Conservation (phyloP, 2,888 invertebrate species). For the Drosophila meridionalis region DNA sequence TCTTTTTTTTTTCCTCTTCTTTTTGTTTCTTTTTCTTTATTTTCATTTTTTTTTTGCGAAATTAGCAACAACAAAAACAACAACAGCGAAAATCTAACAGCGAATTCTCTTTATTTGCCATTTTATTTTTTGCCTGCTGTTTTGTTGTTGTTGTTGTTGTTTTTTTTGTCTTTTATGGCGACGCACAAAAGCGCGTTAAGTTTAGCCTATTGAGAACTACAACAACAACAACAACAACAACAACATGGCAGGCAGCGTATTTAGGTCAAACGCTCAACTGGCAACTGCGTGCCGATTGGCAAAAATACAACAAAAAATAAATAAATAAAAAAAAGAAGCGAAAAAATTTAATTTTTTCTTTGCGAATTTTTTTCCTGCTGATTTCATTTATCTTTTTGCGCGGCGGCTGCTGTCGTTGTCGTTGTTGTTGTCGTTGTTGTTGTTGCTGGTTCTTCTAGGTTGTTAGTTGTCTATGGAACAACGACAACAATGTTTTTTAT, state of each 20-base stretch:
- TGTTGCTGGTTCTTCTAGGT: conserved; percentile 28
- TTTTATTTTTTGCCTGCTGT: conserved; percentile 31
- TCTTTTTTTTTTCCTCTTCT: not conserved
- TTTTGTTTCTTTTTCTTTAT: conserved; percentile 11
- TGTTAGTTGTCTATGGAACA: conserved; percentile 42
- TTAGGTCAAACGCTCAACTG: conserved; percentile 73
- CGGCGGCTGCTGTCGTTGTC: conserved; percentile 20
- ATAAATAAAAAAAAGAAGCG: conserved; percentile 25
- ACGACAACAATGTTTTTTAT: conserved; percentile 50
- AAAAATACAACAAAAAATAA: conserved; percentile 43
- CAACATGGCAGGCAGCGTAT: conserved; percentile 47
- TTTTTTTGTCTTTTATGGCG: conserved; percentile 47
- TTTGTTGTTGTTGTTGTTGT: conserved; percentile 18
- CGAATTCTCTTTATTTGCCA: conserved; percentile 57
- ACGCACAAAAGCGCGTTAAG: conserved; percentile 74
- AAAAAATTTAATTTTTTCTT: conserved; percentile 47
- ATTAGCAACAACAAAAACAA: conserved; percentile 47
- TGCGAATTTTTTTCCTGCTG: conserved; percentile 42
- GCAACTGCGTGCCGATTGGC: conserved; percentile 73
- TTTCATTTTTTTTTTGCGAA: conserved; percentile 51
- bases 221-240: conserved; percentile 31
- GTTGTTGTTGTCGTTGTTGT: too few relatives aligned
- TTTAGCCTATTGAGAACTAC: conserved; percentile 68
- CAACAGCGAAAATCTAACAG: conserved; percentile 28
- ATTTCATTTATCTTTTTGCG: conserved; percentile 61